phyloP scores from a whole-genome alignment of 1,140 invertebrate species.

The Lasaia peninsularis region DNA sequence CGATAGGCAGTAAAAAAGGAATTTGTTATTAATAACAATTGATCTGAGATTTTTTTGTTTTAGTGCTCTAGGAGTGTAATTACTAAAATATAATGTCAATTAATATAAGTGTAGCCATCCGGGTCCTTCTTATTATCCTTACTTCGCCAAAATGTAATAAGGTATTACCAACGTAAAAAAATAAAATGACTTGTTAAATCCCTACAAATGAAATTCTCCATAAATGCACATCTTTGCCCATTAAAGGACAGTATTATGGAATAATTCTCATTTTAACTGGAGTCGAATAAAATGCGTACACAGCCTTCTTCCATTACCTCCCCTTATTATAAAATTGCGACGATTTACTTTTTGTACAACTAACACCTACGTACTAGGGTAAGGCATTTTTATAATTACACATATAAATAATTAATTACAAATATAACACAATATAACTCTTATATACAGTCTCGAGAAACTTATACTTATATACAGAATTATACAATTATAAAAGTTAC shows the following conservation, averaged over 20 bases:
- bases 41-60: no score
- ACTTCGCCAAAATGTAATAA: no score
- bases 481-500: conserved; percentile 29
- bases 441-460: conserved; percentile 67
- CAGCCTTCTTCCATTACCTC: conserved; percentile 44
- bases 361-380: conserved; percentile 57
- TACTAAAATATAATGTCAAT: no score
- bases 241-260: conserved; percentile 6
- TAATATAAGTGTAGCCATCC: no score
- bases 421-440: conserved; percentile 58
- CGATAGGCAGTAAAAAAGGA: no score
- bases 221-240: background rate
- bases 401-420: conserved; percentile 70
- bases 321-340: conserved; percentile 46
- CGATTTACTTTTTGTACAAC: conserved; percentile 58
- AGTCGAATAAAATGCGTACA: conserved; percentile 51
- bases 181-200: no score
- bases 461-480: conserved; percentile 52
- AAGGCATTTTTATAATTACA: conserved; percentile 54
- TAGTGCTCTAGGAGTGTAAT: no score
- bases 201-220: background rate
- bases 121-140: no score
- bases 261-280: conserved; percentile 12
- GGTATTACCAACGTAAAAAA: no score
- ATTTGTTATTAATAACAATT: no score